Base-by-base conservation (phyloP, 2,113 vertebrate genomes). In the Tauraco erythrolophus region DNA sequence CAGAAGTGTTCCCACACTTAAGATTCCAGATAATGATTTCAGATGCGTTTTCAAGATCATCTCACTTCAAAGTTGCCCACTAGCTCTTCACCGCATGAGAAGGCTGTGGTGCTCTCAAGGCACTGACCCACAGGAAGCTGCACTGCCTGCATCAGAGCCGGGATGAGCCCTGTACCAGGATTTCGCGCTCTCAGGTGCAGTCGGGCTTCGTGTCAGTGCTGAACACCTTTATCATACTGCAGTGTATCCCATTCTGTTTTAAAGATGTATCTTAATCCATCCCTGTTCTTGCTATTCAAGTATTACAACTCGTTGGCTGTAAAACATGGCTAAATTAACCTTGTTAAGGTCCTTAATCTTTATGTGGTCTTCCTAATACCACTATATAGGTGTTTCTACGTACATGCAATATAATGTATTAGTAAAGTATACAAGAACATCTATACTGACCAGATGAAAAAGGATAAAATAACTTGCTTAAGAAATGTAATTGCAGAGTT, bases 191-290 rank as follows among this genome's bases (percentile, higher is more conserved):
- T 15, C 41, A 21, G 45, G n/a, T 35, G 56, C 39, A 54, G 68
- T 0, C 0, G 0, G 27, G 61, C 19, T 19, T 23, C 0, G 0
- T 14, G 5, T 12, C 43, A 1, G 2, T 19, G 37, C 56, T 58
- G 25, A 62, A 31, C 39, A 46, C 39, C n/a, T 62, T 24, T 60
- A 33, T 2, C 0, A 0, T 37, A 6, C 56, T 22, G 50, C 23
- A 41, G 10, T 2, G 0, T 8, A 60, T 71, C 61, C 84, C 30
- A 23, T n/a, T 79, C 31, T 6, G 9, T 31, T 64, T 33, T 46
- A 50, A 61, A 83, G 23, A 12, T 4, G 0, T 1, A 43, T 17
- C 74, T 81, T 84, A 85, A 61, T n/a, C 22, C 56, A 74, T 13
- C 35, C 48, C 51, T 60, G 37, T 10, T 31, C 10, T 27, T 74